Evolutionary conservation across 2,113 vertebrate species (phyloP), one percentile per base, ranked within the genome.

Genomic region (Megaleporinus macrocephalus): DNA sequence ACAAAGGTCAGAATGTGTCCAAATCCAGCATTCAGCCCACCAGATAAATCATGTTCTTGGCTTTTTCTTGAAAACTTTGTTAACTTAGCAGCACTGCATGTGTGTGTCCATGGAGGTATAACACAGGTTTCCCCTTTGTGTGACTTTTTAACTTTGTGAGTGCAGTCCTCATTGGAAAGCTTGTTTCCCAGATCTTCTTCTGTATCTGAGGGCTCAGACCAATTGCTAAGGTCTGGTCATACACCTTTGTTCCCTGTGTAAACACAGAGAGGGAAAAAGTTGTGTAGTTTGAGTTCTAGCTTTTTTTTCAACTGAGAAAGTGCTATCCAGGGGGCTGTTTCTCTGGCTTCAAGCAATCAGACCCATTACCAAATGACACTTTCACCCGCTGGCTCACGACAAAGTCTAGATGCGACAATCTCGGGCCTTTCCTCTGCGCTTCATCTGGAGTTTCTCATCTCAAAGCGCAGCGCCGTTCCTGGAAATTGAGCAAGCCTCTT

Each of bases 1-100:
- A 75, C 44, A 78, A 74, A 78, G 75, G 79, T 85, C 51, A 81
- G 57, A 69, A 15, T 3, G 69, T 74, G 68, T 82, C 73, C 79
- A 76, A 76, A 41, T 16, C 33, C 61, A 29, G 57, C 61, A 33
- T 76, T 69, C 49, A 57, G 53, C 75, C 77, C 30, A 22, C 44
- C 71, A 24, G 27, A 63, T n/a, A 49, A 57, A 65, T 76, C n/a
- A 51, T 27, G 33, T 70, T 26, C n/a, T 78, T 70, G 29, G 22
- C 53, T 47, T 71, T 74, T 49, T n/a, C 62, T 72, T 47, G 44
- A 81, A 72, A 69, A 73, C 65, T 82, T 85, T 18, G 73, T 73
- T 74, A 74, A 57, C 51, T 36, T 41, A 44, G 59, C 79, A 65
- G 70, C 14, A 10, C 30, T 44, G 30, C 10, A 65, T 22, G 29